Base-by-base conservation (phyloP, 1,140 invertebrate species). In the Neuroterus valhalla region DNA sequence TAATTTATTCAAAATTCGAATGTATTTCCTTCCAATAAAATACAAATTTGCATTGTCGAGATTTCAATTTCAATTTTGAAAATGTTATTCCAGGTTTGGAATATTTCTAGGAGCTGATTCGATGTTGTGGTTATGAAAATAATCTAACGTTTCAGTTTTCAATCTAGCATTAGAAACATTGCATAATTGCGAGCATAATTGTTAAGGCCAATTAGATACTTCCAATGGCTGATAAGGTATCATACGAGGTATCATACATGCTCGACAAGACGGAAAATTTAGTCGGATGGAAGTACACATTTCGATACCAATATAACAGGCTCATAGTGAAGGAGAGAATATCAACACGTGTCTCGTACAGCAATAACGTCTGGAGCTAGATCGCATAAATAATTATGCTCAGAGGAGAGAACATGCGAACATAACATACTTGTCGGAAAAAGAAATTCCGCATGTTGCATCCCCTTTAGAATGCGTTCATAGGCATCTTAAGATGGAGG, bases 401-500 rank as follows among this genome's bases (percentile, higher is more conserved):
- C 23, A 62, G 52, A 62, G 21, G 52, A 62, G 52, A 62, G 52
- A 62, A 62, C 52, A 62, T 62, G 15, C 21, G 21, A 62, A 62
- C 52, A 31, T 14, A 62, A 31, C 21, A 62, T 62, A 62, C 52
- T 26, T 31, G 52, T 62, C 15, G 52, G 52, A 31, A 62, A 62
- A 62, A 62, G 52, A 62, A 62, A 62, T 62, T 62, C 52, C 52
- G 52, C 52, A 62, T 62, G 52, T 62, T 62, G 21, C 52, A 62
- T 62, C 52, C 11, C 50, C 21, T 62, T 62, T 62, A 23, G 21
- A 62, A 62, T 62, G 52, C 26, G 52, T 62, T 62, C 50, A 26
- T 31, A 62, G 11, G 21, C 52, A 15, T 23, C 21, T 26, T 11
- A 62, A 21, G 23, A 17, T 48, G 52, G 15, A 62, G 4, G 12